A percentile compares a stretch with the other conserved stretches of the same genome.
Conservation (phyloP, 2,797 vertebrate genomes). For the Luscinia luscinia region DNA sequence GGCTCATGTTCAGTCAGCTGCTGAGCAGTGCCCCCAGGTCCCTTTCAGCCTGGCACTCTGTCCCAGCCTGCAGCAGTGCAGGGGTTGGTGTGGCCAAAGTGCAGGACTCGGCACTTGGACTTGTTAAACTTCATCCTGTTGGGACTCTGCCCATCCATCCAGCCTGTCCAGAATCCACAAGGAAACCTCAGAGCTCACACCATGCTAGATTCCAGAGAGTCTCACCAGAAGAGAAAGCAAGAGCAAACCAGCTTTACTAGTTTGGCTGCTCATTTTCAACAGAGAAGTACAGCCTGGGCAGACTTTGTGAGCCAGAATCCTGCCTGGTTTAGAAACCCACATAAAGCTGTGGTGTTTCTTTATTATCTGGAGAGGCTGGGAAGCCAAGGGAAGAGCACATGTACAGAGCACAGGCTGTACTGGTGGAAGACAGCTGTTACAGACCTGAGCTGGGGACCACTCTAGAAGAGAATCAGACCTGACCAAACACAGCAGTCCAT, state of each 20-base stretch:
- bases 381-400: background rate
- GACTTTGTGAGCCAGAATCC: background rate
- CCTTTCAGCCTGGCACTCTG: background rate
- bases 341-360: background rate
- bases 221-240: background rate
- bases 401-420: no score
- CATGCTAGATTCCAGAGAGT: background rate
- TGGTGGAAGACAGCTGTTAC: background rate
- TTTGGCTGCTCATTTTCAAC: background rate
- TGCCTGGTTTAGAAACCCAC: background rate
- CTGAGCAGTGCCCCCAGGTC: background rate
- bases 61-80: background rate
- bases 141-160: rapidly evolving
- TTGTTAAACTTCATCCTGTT: background rate
- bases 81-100: background rate
- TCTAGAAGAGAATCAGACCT: background rate
- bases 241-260: conserved; percentile 7
- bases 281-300: background rate
- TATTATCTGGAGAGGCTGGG: background rate
- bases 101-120: background rate
- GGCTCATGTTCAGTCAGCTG: background rate
- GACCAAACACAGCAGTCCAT: background rate
- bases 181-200: background rate
- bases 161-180: background rate
- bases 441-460: background rate